Evolutionary conservation across 1,140 invertebrate genomes (phyloP).

Genomic region (Tetramorium simillimum): DNA sequence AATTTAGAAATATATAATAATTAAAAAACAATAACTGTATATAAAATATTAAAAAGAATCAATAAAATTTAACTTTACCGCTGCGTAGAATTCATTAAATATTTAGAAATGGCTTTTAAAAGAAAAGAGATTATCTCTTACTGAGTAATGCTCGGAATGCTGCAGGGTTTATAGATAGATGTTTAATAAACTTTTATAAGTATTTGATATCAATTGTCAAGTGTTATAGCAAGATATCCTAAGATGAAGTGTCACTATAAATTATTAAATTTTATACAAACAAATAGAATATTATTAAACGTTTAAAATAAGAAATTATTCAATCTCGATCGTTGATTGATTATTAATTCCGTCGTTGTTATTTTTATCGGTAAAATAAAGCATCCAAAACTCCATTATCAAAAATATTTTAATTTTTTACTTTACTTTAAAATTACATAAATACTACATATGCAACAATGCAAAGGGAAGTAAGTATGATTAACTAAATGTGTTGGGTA

Average conservation of each 20-base stretch:
- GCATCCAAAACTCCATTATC: background rate
- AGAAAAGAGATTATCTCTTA: background rate
- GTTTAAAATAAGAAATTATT: background rate
- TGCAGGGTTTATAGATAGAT: background rate
- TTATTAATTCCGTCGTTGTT: background rate
- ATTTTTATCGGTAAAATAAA: background rate
- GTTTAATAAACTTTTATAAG: background rate
- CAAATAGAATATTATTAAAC: background rate
- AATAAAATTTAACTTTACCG: background rate
- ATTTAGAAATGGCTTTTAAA: background rate
- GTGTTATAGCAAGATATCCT: background rate
- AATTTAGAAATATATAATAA: slow-evolving; percentile 15
- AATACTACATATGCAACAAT: background rate
- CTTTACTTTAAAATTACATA: background rate
- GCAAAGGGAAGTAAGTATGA: background rate
- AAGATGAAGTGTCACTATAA: background rate
- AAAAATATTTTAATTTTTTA: background rate
- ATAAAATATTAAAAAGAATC: background rate
- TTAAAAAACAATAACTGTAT: background rate
- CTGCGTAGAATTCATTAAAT: background rate
- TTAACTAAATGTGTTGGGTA: background rate
- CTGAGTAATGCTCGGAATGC: background rate
- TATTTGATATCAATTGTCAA: background rate
- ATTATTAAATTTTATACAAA: background rate
- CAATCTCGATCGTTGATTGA: background rate